Evolutionary conservation across 2,797 vertebrate species (phyloP), one percentile per base, ranked within the genome.

Genomic region (Scolopax bukidnonensis): DNA sequence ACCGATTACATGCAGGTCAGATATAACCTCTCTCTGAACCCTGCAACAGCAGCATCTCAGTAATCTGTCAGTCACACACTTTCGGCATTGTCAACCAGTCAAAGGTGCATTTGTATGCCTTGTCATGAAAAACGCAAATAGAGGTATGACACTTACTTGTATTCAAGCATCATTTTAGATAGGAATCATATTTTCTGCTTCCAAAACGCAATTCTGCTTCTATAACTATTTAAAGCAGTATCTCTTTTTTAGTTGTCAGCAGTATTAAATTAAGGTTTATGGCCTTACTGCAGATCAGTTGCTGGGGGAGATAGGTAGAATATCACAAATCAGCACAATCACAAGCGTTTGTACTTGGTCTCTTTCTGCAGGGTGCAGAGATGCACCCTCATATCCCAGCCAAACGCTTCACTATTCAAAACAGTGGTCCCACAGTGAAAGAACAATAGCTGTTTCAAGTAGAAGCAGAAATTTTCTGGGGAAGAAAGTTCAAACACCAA

Each of bases 231-330:
- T 73, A 80, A 84, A 86, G 54, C 43, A 73, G 51, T 71, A 56
- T 57, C 16, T 79, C 43, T 82, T 33, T 71, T 71, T 90, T 54
- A 71, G 71, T 63, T 89, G 43, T 77, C 87, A 94, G 71, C 61
- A 91, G 33, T 47, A 61, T 74, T 81, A 77, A 54, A 89, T 71
- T 64, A 83, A 87, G 50, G 45, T n/a, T 94, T 92, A 87, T 63
- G 4, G 65, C 50, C 57, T 65, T 61, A 70, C 8, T 85, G 50
- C 53, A 71, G 60, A 61, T 51, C 67, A 75, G 33, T 60, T 87
- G 53, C 75, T 85, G 71, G 23, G 33, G 30, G 10, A 56, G 23
- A 38, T 11, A 11, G 51, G 68, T 20, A 11, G 68, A 80, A 75
- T 25, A 64, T 38, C 61, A 92, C 68, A 85, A 70, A 91, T 50